Evolutionary conservation across 2,888 invertebrate species (phyloP).

Genomic region (Anoplius nigerrimus): DNA sequence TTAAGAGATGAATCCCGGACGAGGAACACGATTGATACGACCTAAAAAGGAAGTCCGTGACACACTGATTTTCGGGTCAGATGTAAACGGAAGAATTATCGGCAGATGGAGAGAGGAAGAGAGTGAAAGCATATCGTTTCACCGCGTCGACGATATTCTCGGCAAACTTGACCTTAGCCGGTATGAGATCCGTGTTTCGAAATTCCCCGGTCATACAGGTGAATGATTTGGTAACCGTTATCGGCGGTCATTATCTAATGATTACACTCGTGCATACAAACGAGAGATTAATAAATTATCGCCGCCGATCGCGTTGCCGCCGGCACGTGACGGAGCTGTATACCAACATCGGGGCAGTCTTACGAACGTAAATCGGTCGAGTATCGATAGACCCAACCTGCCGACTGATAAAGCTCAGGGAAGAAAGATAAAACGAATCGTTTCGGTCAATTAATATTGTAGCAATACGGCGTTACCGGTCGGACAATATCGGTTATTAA

Average conservation of each 20-base stretch:
- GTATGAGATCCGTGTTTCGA: constrained; percentile 8
- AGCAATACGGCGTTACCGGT: constrained; percentile 13
- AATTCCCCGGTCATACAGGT: not conserved
- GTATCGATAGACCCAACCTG: not conserved
- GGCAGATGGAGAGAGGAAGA: too few species aligned
- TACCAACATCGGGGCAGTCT: not conserved
- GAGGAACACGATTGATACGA: too few species aligned
- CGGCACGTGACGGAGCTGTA: too few species aligned
- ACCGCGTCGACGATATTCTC: constrained; percentile 1
- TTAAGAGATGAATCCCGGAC: too few species aligned
- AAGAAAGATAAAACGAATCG: not conserved
- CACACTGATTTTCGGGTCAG: not conserved
- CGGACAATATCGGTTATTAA: too few species aligned
- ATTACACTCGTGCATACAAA: constrained; percentile 7
- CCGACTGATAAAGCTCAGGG: not conserved
- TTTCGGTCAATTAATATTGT: constrained; percentile 3
- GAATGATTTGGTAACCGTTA: constrained; percentile 5
- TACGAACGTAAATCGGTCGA: too few species aligned
- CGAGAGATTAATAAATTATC: not conserved
- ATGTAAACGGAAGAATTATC: too few species aligned
- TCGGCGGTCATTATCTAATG: constrained; percentile 9
- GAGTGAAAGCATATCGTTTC: constrained; percentile 1
- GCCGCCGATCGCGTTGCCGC: not conserved
- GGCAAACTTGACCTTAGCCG: constrained; percentile 33
- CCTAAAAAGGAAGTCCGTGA: not conserved